phyloP scores from a whole-genome alignment of 2,113 vertebrate species.

The Pyrgilauda ruficollis region DNA sequence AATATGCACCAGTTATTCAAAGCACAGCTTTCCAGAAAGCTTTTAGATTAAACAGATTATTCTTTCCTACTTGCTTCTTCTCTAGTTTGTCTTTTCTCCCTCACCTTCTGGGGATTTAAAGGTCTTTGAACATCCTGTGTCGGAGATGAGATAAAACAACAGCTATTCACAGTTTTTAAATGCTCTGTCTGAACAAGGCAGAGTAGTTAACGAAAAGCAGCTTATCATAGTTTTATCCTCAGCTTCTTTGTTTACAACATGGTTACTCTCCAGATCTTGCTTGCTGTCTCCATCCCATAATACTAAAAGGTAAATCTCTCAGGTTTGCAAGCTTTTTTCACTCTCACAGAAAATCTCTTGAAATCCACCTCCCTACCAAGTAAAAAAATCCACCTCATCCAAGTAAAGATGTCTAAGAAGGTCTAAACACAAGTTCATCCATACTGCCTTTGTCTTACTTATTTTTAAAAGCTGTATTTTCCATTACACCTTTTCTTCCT shows the following conservation, averaged over 20 bases:
- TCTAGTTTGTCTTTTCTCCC: neutral
- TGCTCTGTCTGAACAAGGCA: neutral
- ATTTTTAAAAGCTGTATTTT: neutral
- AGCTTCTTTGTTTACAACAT: neutral
- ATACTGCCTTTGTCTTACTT: neutral
- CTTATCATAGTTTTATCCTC: slow-evolving; percentile 4
- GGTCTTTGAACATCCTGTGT: neutral
- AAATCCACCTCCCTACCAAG: neutral
- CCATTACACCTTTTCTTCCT: neutral
- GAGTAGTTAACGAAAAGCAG: neutral
- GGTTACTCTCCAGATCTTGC: neutral
- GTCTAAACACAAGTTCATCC: neutral
- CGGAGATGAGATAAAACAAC: neutral
- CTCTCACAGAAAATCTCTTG: neutral
- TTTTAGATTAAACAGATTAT: neutral
- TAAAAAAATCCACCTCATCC: neutral
- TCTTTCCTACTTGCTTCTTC: neutral
- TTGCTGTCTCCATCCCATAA: neutral
- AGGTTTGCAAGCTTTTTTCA: neutral
- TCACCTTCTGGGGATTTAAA: slow-evolving; percentile 21
- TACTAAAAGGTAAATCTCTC: neutral
- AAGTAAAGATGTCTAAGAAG: neutral
- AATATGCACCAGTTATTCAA: slow-evolving; percentile 22
- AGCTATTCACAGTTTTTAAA: slow-evolving; percentile 3
- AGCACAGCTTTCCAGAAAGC: neutral